Base-by-base conservation (phyloP, 2,888 invertebrate genomes). In the Malacosoma neustria region DNA sequence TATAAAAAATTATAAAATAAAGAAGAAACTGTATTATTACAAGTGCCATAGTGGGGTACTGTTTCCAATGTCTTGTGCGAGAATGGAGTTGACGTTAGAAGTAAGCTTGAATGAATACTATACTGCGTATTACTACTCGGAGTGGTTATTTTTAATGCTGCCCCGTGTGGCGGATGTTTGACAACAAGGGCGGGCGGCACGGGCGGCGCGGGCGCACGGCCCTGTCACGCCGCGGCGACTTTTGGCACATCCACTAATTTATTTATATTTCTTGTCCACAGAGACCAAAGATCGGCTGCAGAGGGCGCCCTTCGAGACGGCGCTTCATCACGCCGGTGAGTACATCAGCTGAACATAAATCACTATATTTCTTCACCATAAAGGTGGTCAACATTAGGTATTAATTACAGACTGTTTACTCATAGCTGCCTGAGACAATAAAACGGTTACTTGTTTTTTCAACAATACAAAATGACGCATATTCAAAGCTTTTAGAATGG, bases 291-390 rank as follows among this genome's bases (percentile, higher is more conserved):
- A 77, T 64, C 76, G 76, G 37, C 64, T 87, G 47, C 87, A 87
- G 67, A 72, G 82, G 29, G 88, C 87, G 58, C 88, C 89, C 75
- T 89, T 89, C 71, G 89, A 89, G 71, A 88, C 88, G 1, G 89
- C 89, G 35, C 82, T 89, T 45, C 80, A 87, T 49, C 87, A 87
- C 53, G 87, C 88, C 52, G 86, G 89, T 88, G 51, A 86, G 87
- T 77, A 34, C n/a, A n/a, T n/a, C n/a, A n/a, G n/a, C n/a, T n/a
- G n/a, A n/a, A n/a, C n/a, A n/a, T n/a, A n/a, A n/a, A n/a, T n/a
- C n/a, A n/a, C n/a, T n/a, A n/a, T n/a, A n/a, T n/a, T n/a, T n/a
- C n/a, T n/a, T n/a, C n/a, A n/a, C n/a, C n/a, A n/a, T n/a, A n/a
- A n/a, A n/a, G n/a, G n/a, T n/a, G n/a, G n/a, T n/a, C n/a, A n/a